Base-by-base conservation (phyloP, 35 echinoderm and acorn worm genomes). In the Apostichopus californicus region DNA sequence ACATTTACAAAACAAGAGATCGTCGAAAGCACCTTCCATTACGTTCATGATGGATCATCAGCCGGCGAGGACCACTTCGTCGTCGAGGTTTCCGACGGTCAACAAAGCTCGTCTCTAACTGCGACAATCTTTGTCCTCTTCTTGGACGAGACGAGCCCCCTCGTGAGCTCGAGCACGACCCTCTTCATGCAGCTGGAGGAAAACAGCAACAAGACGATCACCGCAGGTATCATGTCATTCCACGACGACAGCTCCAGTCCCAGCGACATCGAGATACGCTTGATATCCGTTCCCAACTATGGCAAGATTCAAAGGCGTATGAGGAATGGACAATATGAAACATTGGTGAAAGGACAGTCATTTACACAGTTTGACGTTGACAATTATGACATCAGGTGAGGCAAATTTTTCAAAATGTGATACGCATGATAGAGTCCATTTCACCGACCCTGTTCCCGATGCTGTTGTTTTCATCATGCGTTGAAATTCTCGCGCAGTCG, bases 281-380 rank as follows among this genome's bases (percentile, higher is more conserved):
- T 99, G 88, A 86, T 93, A n/a, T 91, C 95, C 6, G 5, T 78
- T 1, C 97, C 97, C 34, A 86, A 92, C 22, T 89, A 92, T 56
- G 97, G 97, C 3, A 90, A 92, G 17, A 57, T 99, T 22, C 95
- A 99, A 84, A 77, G 88, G 20, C 87, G 89, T 11, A 53, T 93
- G 28, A 70, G 75, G 0, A 88, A 84, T 1, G 93, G 94, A 23
- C 54, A 72, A 15, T 96, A 95, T 59, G 93, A 96, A 54, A 95
- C 90, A 15, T 54, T 96, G 2, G 26, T 6, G 83, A 15, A 90
- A 5, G 97, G 95, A 15, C 70, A 73, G 3, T 58, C 87, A 1
- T 96, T 99, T 78, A 95, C 92, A 18, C 97, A 99, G 77, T 52
- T 73, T 57, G 97, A 95, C 78, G 93, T 99, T 26, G 89, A 96